Evolutionary conservation across 2,888 invertebrate species (phyloP), one percentile per base, ranked within the genome.

Genomic region (Leptinotarsa juncta): DNA sequence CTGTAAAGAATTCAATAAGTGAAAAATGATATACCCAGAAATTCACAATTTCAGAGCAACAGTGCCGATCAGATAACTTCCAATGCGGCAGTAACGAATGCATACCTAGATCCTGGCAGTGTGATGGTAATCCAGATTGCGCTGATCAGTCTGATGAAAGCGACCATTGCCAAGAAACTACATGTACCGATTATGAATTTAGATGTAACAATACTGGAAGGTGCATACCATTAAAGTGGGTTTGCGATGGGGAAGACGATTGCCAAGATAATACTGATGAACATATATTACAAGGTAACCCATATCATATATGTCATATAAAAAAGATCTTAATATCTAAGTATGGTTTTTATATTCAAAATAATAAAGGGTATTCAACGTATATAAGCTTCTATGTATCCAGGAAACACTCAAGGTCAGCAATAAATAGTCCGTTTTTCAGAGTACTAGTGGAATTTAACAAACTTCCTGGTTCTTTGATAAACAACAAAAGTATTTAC

Each of bases 261-360:
- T 94, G 94, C 81, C 88, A 90, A 0, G 93, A 94, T 82, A 91
- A 89, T 3, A 91, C 92, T 75, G 94, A 94, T 82, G 94, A 94
- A 81, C 83, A 84, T 69, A 76, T 80, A 42, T 84, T 83, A 82
- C 83, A 84, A 70, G 62, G 62, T 62, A 42, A 5, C 32, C 23
- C 7, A 60, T 5, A 60, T 57, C 12, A 2, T 3, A 32, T 32
- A 32, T 32, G 32, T 32, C 32, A 32, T 32, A 32, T 32, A 7
- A 32, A 32, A 7, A 1, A 32, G 1, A 32, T 32, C 32, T 32
- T 5, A 32, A 5, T 32, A 32, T 32, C 32, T 5, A 7, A 32
- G 5, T 7, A 5, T 32, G 7, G 32, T 32, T 32, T 32, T 32
- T 32, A 32, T 32, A 32, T 5, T 32, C 7, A 32, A 32, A 32